Evolutionary conservation across 2,797 vertebrate genomes (phyloP).

Genomic region (Tympanoctomys barrerae): DNA sequence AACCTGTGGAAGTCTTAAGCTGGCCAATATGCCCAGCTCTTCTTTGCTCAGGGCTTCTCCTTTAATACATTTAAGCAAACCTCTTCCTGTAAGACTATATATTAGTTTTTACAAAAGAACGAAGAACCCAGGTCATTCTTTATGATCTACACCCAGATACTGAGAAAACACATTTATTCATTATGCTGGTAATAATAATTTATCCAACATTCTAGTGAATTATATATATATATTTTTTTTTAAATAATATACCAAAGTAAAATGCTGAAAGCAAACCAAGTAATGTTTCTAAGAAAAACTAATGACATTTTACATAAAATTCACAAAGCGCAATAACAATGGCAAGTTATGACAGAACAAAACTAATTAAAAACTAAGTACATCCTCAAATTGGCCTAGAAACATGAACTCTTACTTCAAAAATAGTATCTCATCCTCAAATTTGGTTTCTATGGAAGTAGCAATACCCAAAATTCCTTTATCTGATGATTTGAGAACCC

Average conservation of each 20-base stretch:
- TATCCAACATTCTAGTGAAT: neutral
- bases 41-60: neutral
- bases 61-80: neutral
- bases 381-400: neutral
- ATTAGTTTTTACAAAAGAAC: constrained; percentile 7
- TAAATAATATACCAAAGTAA: constrained; percentile 11
- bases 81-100: neutral
- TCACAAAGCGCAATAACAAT: neutral
- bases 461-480: neutral
- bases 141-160: neutral
- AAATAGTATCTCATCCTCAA: neutral
- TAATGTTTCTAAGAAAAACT: neutral
- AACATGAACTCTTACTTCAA: constrained; percentile 14
- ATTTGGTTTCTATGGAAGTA: neutral
- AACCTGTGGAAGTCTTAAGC: neutral
- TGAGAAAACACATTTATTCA: constrained; percentile 45
- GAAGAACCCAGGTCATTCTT: neutral
- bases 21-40: neutral
- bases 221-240: too few species aligned
- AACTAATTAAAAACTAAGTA: constrained; percentile 19
- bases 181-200: neutral
- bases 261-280: neutral
- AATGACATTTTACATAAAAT: neutral
- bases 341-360: neutral
- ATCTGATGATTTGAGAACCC: neutral